Percentiles rank a stretch among this genome's conserved stretches.
Evolutionary conservation across 2,797 vertebrate genomes (phyloP).

Genomic region (Neosilurus mollespiculum): DNA sequence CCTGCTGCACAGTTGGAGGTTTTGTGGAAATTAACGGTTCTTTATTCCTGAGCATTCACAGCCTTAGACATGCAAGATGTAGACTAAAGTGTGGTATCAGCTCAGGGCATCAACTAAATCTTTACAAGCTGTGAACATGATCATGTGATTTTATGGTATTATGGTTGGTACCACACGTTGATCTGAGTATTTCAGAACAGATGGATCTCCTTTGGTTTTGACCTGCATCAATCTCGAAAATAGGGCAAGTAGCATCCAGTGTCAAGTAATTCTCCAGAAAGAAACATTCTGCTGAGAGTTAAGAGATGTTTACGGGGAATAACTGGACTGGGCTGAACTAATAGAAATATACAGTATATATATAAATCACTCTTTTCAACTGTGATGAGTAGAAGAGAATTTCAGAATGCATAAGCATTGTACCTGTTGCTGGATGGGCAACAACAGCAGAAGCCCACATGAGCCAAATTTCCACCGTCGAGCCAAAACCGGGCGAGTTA

Average conservation of each 20-base stretch:
- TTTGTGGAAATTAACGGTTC: neutral
- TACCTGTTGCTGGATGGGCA: neutral
- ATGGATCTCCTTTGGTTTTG: neutral
- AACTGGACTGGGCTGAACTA: neutral
- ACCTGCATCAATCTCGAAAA: neutral
- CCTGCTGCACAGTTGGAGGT: neutral
- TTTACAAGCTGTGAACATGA: neutral
- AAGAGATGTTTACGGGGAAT: neutral
- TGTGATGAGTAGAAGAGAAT: neutral
- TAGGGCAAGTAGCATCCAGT: neutral
- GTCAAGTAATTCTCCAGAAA: neutral
- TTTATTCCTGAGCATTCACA: neutral
- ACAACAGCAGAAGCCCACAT: too few species aligned
- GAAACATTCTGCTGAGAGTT: neutral
- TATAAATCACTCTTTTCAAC: neutral
- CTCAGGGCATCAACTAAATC: neutral
- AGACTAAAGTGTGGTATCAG: neutral
- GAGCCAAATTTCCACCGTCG: neutral
- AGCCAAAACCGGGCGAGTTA: too few species aligned
- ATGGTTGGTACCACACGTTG: neutral
- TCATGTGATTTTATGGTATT: neutral
- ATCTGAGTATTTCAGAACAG: neutral
- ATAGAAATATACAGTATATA: neutral
- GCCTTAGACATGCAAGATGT: neutral
- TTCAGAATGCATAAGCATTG: neutral